A percentile compares a stretch with the other conserved stretches of the same genome.
These are phyloP conservation scores for Harpalus rufipes DNA, from an alignment of 2,888 invertebrate genomes.

Conservation along the genomic window DNA sequence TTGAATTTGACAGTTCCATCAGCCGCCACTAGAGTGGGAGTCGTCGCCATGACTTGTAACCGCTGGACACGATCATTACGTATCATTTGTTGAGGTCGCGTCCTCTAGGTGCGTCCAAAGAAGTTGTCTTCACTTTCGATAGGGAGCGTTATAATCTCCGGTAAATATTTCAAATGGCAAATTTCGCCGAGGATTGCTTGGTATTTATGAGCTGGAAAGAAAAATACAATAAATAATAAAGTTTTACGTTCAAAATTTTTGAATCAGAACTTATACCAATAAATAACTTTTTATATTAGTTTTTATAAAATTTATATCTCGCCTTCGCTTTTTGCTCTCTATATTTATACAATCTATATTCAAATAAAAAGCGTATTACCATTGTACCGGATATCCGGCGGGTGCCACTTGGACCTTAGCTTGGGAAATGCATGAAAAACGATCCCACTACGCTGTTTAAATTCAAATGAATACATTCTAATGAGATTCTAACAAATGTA, in stretches of 20 bases:
- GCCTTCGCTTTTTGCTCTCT: background rate
- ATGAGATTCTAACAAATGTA: constrained; percentile 31
- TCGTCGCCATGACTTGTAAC: constrained; percentile 72
- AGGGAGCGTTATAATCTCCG: constrained; percentile 9
- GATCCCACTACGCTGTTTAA: constrained; percentile 89
- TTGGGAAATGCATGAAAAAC: constrained; percentile 94
- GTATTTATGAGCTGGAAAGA: constrained; percentile 69
- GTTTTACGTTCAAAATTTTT: too few relatives aligned
- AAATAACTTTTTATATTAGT: background rate
- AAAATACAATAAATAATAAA: constrained; percentile 6
- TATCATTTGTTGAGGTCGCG: constrained; percentile 74
- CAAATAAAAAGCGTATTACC: constrained; percentile 85
- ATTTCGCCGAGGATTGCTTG: constrained; percentile 70
- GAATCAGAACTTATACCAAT: too few relatives aligned
- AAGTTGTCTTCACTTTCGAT: constrained; percentile 65
- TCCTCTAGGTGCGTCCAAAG: constrained; percentile 67
- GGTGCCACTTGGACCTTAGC: constrained; percentile 95
- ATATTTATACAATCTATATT: background rate
- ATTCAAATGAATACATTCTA: background rate
- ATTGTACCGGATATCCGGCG: constrained; percentile 93
- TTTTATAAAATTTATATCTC: background rate
- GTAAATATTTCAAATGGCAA: constrained; percentile 67
- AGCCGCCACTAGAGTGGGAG: constrained; percentile 70
- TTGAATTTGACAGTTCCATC: constrained; percentile 72
- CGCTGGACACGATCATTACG: constrained; percentile 73